Base-by-base conservation (phyloP, 64 coral and sea anemone genomes). In the Dendronephthya gigantea region DNA sequence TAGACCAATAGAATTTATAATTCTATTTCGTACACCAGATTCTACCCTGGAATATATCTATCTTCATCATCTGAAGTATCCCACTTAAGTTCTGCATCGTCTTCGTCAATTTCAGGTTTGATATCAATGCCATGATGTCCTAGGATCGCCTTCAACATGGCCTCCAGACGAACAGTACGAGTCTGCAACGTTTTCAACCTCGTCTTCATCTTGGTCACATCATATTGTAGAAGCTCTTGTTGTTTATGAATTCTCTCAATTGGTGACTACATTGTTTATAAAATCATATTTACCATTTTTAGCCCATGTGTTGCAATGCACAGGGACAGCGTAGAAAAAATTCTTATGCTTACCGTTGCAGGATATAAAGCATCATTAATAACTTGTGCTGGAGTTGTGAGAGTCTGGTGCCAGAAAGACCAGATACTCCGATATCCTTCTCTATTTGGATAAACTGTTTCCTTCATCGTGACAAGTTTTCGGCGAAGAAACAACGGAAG, bases 71-170 rank as follows among this genome's bases (percentile, higher is more conserved):
- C n/a, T n/a, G 72, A 79, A 15, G 32, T 33, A 12, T 79, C 72
- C 72, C 72, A 79, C 36, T 79, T 79, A 7, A 79, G 32, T 35
- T 97, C 91, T 49, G 93, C 94, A 88, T 97, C 94, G 22, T 92
- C 89, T 82, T 90, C 94, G n/a, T 97, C 91, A 43, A 93, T 82
- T 62, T 93, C 86, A 45, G 88, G 88, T 13, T 97, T 91, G 14
- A 97, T 34, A 2, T 83, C 83, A 55, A 97, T 83, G 0, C 91
- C 94, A 51, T 97, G 94, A 66, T 97, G 94, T 40, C 90, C 90
- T 91, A 97, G 89, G 82, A 97, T 92, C 0, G 89, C 94, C 39
- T 91, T 97, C 94, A 97, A 90, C 94, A 97, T 97, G 55, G 90
- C 85, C 81, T 97, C 94, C 38, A 97, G 68, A 22, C 92, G 94